phyloP scores from a whole-genome alignment of 1,140 invertebrate genomes.

The Drosophila watanabei region DNA sequence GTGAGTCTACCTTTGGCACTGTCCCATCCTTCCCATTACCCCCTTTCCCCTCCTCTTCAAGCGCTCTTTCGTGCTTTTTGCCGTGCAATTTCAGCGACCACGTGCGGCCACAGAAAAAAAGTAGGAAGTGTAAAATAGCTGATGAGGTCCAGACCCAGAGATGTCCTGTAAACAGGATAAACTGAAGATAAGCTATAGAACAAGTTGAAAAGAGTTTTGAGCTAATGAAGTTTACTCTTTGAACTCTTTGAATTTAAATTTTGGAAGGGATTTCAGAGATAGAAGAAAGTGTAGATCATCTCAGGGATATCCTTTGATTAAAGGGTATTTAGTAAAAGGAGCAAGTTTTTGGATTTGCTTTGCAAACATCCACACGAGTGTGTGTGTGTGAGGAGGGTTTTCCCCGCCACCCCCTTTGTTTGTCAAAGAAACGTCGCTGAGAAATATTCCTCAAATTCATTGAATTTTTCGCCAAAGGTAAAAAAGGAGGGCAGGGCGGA shows the following conservation, averaged over 20 bases:
- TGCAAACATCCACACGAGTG: slow-evolving; percentile 59
- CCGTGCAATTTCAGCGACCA: slow-evolving; percentile 32
- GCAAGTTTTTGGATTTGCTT: slow-evolving; percentile 70
- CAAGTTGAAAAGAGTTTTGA: fast-evolving
- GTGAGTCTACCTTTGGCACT: slow-evolving; percentile 20
- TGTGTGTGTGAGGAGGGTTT: slow-evolving; percentile 25
- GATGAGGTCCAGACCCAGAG: neutral
- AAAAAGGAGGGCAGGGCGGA: slow-evolving; percentile 17
- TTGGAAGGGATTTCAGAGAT: neutral
- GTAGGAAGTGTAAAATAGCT: neutral
- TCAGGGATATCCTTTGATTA: neutral
- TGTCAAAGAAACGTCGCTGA: slow-evolving; percentile 72
- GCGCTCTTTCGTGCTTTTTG: slow-evolving; percentile 14
- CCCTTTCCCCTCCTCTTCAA: neutral
- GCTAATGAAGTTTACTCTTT: neutral
- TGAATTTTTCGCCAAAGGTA: slow-evolving; percentile 48
- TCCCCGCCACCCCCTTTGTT: slow-evolving; percentile 17
- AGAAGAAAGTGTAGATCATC: neutral
- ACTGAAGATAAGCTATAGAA: no score
- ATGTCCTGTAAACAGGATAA: neutral
- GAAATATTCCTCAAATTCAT: slow-evolving; percentile 76
- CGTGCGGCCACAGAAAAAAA: slow-evolving; percentile 14
- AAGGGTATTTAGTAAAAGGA: slow-evolving; percentile 15
- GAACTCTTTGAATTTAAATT: neutral
- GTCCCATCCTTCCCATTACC: neutral